Percentiles rank a stretch among this genome's conserved stretches.
Conservation (phyloP, 1,140 invertebrate genomes). For the Pseudachorutes palmiensis region DNA sequence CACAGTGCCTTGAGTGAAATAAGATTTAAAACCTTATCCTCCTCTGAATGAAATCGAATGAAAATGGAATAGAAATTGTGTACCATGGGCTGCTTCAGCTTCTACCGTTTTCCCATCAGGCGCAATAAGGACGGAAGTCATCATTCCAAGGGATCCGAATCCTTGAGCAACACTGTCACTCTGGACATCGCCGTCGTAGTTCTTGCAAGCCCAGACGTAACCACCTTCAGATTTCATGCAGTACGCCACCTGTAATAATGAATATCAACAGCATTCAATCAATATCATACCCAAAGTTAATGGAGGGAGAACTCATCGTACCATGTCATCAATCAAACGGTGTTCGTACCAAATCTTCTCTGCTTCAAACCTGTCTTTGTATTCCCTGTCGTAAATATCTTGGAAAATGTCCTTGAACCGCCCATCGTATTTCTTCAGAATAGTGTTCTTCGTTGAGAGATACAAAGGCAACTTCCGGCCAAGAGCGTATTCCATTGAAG, state of each 20-base stretch:
- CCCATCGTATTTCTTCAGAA: slow-evolving; percentile 96
- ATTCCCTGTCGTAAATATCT: slow-evolving; percentile 88
- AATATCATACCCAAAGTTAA: too few species aligned
- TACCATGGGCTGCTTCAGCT: slow-evolving; percentile 93
- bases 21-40: too few species aligned
- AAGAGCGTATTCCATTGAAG: slow-evolving; percentile 85
- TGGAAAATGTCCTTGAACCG: slow-evolving; percentile 99
- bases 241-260: slow-evolving; percentile 75
- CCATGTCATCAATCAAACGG: slow-evolving; percentile 92
- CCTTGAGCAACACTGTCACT: slow-evolving; percentile 91
- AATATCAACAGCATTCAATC: too few species aligned
- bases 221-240: slow-evolving; percentile 96
- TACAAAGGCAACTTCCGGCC: slow-evolving; percentile 80
- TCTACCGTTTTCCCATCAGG: slow-evolving; percentile 96
- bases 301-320: neutral
- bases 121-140: slow-evolving; percentile 90
- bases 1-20: too few species aligned
- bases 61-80: too few species aligned
- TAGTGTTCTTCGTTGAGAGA: slow-evolving; percentile 97
- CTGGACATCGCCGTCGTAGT: slow-evolving; percentile 98
- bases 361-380: slow-evolving; percentile 76
- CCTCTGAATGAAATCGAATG: slow-evolving; percentile 57
- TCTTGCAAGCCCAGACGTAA: slow-evolving; percentile 97
- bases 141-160: slow-evolving; percentile 74
- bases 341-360: slow-evolving; percentile 86